Evolutionary conservation across 2,888 invertebrate genomes (phyloP).

Genomic region (Druceiella hillmani): DNA sequence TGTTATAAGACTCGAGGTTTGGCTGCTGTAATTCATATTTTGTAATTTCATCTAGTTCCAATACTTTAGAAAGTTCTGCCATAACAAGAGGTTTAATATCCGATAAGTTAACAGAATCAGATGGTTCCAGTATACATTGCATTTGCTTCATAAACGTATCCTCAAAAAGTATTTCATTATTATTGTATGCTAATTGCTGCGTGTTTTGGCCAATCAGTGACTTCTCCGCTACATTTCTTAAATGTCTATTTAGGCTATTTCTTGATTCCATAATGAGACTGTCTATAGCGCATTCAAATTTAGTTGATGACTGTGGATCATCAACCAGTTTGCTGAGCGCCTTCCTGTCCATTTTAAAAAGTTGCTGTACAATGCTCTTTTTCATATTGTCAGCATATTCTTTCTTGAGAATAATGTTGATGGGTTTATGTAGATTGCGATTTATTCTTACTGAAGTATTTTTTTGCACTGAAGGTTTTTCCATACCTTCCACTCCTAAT

Average conservation of each 20-base stretch:
- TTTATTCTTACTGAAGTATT: no score
- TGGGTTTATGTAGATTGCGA: no score
- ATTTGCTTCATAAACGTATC: slow-evolving; percentile 70
- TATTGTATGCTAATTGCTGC: slow-evolving; percentile 53
- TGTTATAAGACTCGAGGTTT: no score
- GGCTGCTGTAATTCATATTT: slow-evolving; percentile 27
- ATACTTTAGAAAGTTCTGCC: slow-evolving; percentile 52
- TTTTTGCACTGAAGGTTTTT: no score
- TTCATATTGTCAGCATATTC: slow-evolving; percentile 43
- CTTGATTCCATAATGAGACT: slow-evolving; percentile 48
- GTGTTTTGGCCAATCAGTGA: slow-evolving; percentile 37
- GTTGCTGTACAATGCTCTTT: slow-evolving; percentile 45
- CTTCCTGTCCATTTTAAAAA: slow-evolving; percentile 49
- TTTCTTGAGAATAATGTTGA: no score
- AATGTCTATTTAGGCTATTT: slow-evolving; percentile 42
- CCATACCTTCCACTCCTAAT: no score
- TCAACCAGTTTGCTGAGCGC: slow-evolving; percentile 47
- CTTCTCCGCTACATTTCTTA: slow-evolving; percentile 45
- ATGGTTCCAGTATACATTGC: slow-evolving; percentile 54
- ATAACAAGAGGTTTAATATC: slow-evolving; percentile 56
- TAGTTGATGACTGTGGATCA: slow-evolving; percentile 45
- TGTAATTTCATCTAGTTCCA: slow-evolving; percentile 33
- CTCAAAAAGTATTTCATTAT: slow-evolving; percentile 61
- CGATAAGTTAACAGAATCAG: slow-evolving; percentile 50
- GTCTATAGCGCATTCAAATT: slow-evolving; percentile 48